A percentile compares a stretch with the other conserved stretches of the same genome.
These are phyloP conservation scores for Ptychochromis oligacanthus DNA, from an alignment of 2,113 vertebrate genomes.

Conservation along the genomic window DNA sequence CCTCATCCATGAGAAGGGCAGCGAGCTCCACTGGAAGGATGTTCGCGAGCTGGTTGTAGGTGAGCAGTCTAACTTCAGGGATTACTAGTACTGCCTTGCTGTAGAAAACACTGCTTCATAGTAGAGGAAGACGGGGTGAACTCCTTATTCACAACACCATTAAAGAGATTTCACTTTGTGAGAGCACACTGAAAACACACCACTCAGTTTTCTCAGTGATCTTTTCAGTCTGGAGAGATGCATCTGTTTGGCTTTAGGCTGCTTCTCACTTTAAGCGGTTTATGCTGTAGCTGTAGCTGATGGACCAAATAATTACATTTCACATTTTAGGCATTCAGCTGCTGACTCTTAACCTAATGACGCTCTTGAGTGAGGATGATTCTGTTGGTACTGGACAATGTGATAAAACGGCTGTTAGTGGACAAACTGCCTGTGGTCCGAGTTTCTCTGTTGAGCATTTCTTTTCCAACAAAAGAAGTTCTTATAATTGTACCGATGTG, in stretches of 20 bases:
- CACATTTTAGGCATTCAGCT: constrained; percentile 19
- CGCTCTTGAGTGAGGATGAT: not conserved
- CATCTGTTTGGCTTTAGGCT: not conserved
- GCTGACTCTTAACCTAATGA: constrained; percentile 15
- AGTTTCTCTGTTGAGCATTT: not conserved
- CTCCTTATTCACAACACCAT: not conserved
- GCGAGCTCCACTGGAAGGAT: constrained; percentile 97
- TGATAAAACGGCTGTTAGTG: not conserved
- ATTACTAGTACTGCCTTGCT: not conserved
- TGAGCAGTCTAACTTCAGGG: constrained; percentile 75
- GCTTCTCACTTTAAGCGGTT: constrained; percentile 11
- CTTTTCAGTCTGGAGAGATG: not conserved
- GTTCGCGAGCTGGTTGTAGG: constrained; percentile 96
- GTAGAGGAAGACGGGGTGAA: not conserved
- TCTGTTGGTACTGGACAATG: constrained; percentile 1
- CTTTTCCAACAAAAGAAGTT: not conserved
- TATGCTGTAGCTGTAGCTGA: constrained; percentile 20
- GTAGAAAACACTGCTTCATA: not conserved
- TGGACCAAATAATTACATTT: constrained; percentile 40
- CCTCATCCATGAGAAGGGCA: constrained; percentile 97
- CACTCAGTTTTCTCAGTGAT: fast-evolving
- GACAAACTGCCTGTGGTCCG: not conserved
- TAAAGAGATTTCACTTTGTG: not conserved
- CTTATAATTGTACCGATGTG: not conserved
- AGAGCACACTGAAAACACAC: not conserved